Percentiles rank a stretch among this genome's conserved stretches.
Evolutionary conservation across 2,113 vertebrate species (phyloP).

Genomic region (Arenaria interpres): DNA sequence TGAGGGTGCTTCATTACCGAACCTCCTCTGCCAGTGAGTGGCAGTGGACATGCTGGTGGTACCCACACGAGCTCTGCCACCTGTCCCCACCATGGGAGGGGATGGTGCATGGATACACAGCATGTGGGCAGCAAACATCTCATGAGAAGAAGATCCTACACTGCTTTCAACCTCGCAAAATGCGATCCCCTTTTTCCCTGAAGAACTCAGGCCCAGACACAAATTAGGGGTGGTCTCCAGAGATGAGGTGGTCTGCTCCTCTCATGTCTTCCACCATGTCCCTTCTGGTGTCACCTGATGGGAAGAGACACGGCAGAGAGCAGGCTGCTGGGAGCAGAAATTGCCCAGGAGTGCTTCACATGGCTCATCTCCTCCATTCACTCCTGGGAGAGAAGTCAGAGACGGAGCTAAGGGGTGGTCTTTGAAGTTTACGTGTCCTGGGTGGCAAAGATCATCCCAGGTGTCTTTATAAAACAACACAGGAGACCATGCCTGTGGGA

Average conservation of each 20-base stretch:
- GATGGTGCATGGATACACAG: neutral
- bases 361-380: neutral
- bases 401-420: neutral
- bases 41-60: neutral
- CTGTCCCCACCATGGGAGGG: accelerated
- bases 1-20: neutral
- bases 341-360: neutral
- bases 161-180: neutral
- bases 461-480: neutral
- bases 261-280: accelerated
- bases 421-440: neutral
- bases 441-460: accelerated
- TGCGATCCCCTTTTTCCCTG: neutral
- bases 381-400: neutral
- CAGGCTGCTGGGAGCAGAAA: neutral
- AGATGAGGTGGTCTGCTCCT: neutral
- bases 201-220: neutral
- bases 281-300: neutral
- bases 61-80: neutral
- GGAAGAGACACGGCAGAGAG: neutral
- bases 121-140: neutral
- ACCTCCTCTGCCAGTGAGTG: neutral
- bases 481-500: neutral
- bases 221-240: neutral
- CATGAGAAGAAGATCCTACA: neutral